These are phyloP conservation scores for Anneissia japonica DNA, from an alignment of 35 echinoderm and acorn worm genomes.

Conservation along the genomic window DNA sequence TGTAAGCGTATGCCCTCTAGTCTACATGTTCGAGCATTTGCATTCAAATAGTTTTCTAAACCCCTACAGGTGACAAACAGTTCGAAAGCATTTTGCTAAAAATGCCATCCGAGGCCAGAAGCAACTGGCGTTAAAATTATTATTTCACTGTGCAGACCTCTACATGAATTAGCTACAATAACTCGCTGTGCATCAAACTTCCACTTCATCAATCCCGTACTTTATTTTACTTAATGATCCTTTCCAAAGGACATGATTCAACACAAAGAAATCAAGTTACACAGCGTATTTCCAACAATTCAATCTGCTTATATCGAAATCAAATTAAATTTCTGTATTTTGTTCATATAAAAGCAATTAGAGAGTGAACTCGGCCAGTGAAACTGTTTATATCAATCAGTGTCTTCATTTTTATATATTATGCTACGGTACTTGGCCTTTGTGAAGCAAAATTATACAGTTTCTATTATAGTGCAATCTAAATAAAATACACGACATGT, in stretches of 20 bases:
- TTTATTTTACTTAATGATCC: no score
- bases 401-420: not conserved
- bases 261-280: not conserved
- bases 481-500: no score
- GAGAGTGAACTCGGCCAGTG: not conserved
- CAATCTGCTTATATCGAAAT: not conserved
- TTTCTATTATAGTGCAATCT: no score
- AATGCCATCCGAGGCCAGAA: not conserved
- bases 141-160: no score
- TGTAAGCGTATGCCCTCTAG: not conserved
- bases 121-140: no score
- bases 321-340: not conserved
- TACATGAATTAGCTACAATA: no score
- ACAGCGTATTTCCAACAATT: not conserved
- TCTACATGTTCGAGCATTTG: not conserved
- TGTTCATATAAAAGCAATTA: not conserved
- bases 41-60: not conserved
- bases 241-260: no score
- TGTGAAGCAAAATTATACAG: no score
- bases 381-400: not conserved
- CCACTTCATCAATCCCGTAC: no score
- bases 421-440: no score
- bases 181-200: no score
- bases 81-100: not conserved
- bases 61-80: not conserved